phyloP scores from a whole-genome alignment of 2,113 vertebrate species.

The Callopanchax toddi region DNA sequence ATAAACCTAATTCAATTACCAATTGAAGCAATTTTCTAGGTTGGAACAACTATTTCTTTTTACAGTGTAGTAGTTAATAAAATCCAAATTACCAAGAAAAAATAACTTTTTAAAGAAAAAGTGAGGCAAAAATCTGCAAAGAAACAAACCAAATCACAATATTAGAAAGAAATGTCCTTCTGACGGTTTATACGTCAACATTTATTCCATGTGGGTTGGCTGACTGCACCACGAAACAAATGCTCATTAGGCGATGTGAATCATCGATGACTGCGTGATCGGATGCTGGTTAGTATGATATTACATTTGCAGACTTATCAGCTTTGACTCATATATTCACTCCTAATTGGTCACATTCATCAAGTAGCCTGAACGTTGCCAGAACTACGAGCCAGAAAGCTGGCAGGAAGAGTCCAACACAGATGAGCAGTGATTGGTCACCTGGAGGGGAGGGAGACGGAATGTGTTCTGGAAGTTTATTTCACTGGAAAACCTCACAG shows the following conservation, averaged over 20 bases:
- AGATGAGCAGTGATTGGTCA: constrained; percentile 2
- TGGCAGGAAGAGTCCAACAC: background rate
- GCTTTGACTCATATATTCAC: background rate
- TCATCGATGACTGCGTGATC: constrained; percentile 2
- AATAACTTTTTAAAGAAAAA: no score
- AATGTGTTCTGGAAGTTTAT: constrained; percentile 2
- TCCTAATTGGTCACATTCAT: constrained; percentile 13
- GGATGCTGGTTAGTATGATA: background rate
- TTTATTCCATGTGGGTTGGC: background rate
- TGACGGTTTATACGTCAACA: background rate
- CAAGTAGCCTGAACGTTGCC: background rate
- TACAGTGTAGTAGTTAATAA: no score
- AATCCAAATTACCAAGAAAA: no score
- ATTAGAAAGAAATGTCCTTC: background rate
- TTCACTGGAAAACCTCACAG: background rate
- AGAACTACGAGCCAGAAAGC: background rate
- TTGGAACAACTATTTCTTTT: no score
- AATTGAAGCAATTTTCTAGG: no score
- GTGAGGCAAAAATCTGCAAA: no score
- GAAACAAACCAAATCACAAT: background rate
- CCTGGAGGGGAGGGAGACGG: background rate
- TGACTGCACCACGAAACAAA: background rate
- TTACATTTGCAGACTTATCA: constrained; percentile 8
- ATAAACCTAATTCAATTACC: no score
- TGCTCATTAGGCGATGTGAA: background rate